phyloP scores from a whole-genome alignment of 2,888 invertebrate species.

The Lasioglossum vierecki region DNA sequence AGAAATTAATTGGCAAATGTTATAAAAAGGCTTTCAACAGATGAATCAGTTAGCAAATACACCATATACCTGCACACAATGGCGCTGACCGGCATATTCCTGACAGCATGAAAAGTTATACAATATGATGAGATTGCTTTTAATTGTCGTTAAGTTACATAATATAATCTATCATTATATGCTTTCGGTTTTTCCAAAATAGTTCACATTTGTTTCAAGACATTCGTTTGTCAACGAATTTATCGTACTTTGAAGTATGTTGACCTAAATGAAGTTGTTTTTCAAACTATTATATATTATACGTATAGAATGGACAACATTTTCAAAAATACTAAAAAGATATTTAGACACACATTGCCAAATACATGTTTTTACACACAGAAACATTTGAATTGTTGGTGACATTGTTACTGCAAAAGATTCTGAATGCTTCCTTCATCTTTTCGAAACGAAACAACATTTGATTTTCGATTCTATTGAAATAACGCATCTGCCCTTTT shows the following conservation, averaged over 20 bases:
- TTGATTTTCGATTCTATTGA: neutral
- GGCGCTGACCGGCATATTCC: slow-evolving; percentile 85
- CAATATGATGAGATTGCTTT: slow-evolving; percentile 62
- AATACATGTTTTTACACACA: neutral
- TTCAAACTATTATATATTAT: no score
- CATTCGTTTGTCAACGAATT: neutral
- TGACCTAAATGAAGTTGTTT: neutral
- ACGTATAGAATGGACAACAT: neutral
- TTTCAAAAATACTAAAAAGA: neutral
- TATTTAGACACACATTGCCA: slow-evolving; percentile 4
- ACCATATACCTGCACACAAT: slow-evolving; percentile 84
- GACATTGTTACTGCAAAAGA: neutral
- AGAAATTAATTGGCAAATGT: slow-evolving; percentile 5
- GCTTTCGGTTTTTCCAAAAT: neutral
- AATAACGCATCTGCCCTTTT: neutral
- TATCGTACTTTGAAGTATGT: neutral
- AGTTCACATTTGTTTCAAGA: neutral
- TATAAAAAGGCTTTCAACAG: neutral
- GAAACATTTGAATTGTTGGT: neutral
- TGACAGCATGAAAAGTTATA: slow-evolving; percentile 81
- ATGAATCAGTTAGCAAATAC: slow-evolving; percentile 32
- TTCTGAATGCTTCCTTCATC: neutral
- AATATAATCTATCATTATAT: slow-evolving; percentile 11
- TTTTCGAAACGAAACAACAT: neutral
- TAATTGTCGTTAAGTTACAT: slow-evolving; percentile 23